phyloP scores from a whole-genome alignment of 2,113 vertebrate species.

The Catharus bicknelli region DNA sequence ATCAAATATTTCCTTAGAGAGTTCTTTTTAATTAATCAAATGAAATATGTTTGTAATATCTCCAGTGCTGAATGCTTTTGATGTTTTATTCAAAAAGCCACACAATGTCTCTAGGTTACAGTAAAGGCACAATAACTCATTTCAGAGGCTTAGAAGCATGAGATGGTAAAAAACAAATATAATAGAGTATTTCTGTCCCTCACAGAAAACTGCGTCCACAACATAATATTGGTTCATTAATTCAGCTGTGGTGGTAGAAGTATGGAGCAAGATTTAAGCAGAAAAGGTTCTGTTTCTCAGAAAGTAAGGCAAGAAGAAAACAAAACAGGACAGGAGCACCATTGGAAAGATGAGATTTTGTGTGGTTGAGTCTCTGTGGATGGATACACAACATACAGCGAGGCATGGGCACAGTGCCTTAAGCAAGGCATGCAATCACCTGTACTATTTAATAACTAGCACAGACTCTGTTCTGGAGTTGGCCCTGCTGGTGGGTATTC shows the following conservation, averaged over 20 bases:
- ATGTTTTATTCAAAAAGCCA: conserved; percentile 44
- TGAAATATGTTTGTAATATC: conserved; percentile 49
- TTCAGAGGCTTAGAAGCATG: neutral
- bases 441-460: neutral
- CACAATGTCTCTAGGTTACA: neutral
- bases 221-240: neutral
- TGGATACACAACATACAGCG: rapidly evolving
- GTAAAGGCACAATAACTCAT: conserved; percentile 19
- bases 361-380: neutral
- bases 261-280: neutral
- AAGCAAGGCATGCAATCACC: neutral
- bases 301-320: neutral
- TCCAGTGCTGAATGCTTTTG: neutral
- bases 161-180: neutral
- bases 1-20: conserved; percentile 33
- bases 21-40: conserved; percentile 54
- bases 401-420: rapidly evolving
- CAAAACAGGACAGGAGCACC: neutral
- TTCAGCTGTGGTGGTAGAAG: neutral
- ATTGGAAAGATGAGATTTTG: neutral
- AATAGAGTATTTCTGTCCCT: neutral
- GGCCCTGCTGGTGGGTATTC: neutral
- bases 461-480: neutral
- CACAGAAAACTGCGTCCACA: neutral
- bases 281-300: neutral